These are phyloP conservation scores for Caenorhabditis panamensis DNA, from an alignment of 2,888 invertebrate species.

Conservation along the genomic window DNA sequence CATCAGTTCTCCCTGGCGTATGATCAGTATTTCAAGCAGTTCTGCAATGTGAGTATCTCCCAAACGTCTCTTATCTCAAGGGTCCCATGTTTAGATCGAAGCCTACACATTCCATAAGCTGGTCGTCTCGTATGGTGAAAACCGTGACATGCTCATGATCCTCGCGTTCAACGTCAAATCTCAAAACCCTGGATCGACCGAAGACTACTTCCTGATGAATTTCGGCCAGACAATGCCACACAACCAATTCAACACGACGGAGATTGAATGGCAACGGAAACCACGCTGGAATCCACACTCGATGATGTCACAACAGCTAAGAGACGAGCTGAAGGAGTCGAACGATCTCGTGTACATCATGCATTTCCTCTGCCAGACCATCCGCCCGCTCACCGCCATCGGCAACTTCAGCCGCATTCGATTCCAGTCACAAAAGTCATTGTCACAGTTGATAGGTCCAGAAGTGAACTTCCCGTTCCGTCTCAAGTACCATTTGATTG, in stretches of 20 bases:
- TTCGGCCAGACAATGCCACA: conserved; percentile 69
- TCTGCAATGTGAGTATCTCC: conserved; percentile 67
- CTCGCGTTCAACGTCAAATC: conserved; percentile 68
- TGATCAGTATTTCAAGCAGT: conserved; percentile 63
- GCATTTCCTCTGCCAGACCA: conserved; percentile 67
- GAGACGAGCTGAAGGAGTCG: conserved; percentile 64
- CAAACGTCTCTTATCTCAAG: neutral
- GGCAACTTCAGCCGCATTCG: conserved; percentile 67
- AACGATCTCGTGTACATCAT: conserved; percentile 73
- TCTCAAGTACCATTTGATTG: conserved; percentile 67
- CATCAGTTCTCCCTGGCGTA: conserved; percentile 73
- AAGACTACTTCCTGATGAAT: conserved; percentile 62
- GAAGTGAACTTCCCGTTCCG: conserved; percentile 67
- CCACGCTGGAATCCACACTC: conserved; percentile 76
- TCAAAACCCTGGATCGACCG: conserved; percentile 22
- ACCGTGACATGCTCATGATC: conserved; percentile 73
- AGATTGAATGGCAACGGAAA: conserved; percentile 56
- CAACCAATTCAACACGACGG: conserved; percentile 28
- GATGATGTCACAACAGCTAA: conserved; percentile 64
- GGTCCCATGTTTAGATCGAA: conserved; percentile 85
- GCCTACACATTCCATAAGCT: conserved; percentile 94
- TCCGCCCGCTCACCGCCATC: conserved; percentile 65
- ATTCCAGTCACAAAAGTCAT: conserved; percentile 62
- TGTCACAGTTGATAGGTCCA: conserved; percentile 60
- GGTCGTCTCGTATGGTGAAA: conserved; percentile 89